phyloP scores from a whole-genome alignment of 2,888 invertebrate genomes.

The Polydrusus pterygomalis region DNA sequence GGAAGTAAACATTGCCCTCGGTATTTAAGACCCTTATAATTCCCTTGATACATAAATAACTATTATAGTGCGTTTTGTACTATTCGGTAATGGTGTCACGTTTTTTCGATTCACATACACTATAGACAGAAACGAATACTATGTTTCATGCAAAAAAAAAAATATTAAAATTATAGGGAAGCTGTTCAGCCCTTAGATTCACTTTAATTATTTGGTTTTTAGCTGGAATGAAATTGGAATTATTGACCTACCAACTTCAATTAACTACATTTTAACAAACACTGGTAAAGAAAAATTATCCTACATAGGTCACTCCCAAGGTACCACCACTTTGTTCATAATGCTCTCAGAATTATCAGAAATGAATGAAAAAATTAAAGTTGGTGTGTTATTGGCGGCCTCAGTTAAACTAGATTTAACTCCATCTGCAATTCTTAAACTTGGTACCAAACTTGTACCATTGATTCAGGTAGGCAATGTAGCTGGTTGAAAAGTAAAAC shows the following conservation, averaged over 20 bases:
- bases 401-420: conserved; percentile 35
- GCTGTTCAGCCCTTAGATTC: background rate
- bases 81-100: no score
- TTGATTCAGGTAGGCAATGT: conserved; percentile 29
- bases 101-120: no score
- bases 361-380: conserved; percentile 78
- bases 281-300: conserved; percentile 78
- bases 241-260: conserved; percentile 85
- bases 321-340: conserved; percentile 80
- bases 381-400: conserved; percentile 34
- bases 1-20: no score
- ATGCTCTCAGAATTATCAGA: conserved; percentile 78
- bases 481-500: background rate
- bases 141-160: no score
- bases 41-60: no score
- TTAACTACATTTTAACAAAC: conserved; percentile 78
- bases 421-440: background rate
- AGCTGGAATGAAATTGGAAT: conserved; percentile 90
- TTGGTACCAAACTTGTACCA: conserved; percentile 2
- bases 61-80: no score
- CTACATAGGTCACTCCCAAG: conserved; percentile 88
- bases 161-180: no score
- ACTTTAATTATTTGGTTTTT: conserved; percentile 13
- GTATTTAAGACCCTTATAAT: no score
- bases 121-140: no score